A percentile compares a stretch with the other conserved stretches of the same genome.
These are phyloP conservation scores for Cephalotes varians DNA, from an alignment of 2,888 invertebrate species.

Conservation along the genomic window DNA sequence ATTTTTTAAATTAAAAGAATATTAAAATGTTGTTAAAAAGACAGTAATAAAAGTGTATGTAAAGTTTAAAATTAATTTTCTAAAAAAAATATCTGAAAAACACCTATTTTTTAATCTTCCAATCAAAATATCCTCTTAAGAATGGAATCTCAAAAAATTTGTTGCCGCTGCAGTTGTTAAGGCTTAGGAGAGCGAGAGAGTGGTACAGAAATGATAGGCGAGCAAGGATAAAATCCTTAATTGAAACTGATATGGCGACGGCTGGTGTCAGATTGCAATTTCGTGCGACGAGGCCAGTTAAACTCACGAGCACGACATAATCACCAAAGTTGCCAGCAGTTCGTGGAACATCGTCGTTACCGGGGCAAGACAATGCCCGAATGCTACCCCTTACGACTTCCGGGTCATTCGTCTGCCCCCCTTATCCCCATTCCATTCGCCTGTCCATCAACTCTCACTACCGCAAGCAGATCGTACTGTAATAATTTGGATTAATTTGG, in stretches of 20 bases:
- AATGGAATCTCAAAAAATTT: background rate
- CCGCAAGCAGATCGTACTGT: constrained; percentile 31
- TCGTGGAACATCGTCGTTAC: constrained; percentile 61
- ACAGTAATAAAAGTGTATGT: no score
- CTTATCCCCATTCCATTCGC: background rate
- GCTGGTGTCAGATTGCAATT: constrained; percentile 71
- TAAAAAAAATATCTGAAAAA: no score
- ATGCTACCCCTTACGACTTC: constrained; percentile 69
- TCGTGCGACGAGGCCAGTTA: constrained; percentile 71
- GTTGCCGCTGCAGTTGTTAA: background rate
- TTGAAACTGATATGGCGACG: constrained; percentile 63
- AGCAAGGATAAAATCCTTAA: constrained; percentile 67
- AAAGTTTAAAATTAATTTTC: no score
- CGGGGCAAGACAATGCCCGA: constrained; percentile 66
- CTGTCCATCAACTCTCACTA: constrained; percentile 1
- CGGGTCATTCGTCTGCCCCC: constrained; percentile 57
- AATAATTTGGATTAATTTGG: constrained; percentile 61
- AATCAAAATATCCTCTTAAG: no score
- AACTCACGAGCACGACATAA: constrained; percentile 75
- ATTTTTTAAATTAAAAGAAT: no score
- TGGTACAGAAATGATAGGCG: background rate
- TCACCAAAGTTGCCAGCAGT: constrained; percentile 75
- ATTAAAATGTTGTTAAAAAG: no score
- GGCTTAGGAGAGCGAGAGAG: background rate
- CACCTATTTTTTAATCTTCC: no score